Base-by-base conservation (phyloP, 2,113 vertebrate genomes). In the Neopipo cinnamomea region DNA sequence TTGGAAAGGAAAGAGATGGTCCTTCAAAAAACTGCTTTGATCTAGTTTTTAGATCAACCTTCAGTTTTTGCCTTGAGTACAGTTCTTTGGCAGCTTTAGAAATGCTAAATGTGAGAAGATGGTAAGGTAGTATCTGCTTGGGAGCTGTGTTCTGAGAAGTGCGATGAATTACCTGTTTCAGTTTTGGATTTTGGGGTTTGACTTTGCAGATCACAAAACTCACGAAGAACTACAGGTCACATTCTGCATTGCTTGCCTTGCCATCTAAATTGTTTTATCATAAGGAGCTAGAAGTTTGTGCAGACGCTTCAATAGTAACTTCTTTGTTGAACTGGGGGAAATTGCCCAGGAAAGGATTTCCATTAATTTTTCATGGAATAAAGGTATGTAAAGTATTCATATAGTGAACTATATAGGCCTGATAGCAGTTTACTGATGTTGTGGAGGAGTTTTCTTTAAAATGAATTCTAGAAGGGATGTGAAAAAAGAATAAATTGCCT, bases 211-310 rank as follows among this genome's bases (percentile, higher is more conserved):
- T 99, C 80, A 99, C 99, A 5, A 99, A 99, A 90, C 98, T 99
- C 3, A 93, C 98, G 30, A 99, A 99, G 96, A 99, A 99, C 97
- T 99, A 99, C 97, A 98, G 99, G 27, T 99, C 99, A 0, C 99
- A 99, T 61, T 97, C 98, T 28, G 97, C 97, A 0, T 89, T 99
- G 97, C 97, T 99, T 91, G 87, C 96, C 1, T 97, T 99, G 92
- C 99, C 99, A 5, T 99, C 99, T 9, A 98, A 97, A 55, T 98
- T 99, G 14, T 99, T 99, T 96, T 99, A 99, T 79, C 96, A 98
- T 41, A 98, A 96, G 4, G 99, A 99, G 67, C 96, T 99, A 17
- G 97, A 98, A 74, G 98, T 98, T 63, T 98, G 98, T 74, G 98
- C 99, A 8, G 97, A 98, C 31, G 88, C 95, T 78, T 44, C 89